Conservation (phyloP, 1,140 invertebrate genomes). For the Trinorchestia longiramus region DNA sequence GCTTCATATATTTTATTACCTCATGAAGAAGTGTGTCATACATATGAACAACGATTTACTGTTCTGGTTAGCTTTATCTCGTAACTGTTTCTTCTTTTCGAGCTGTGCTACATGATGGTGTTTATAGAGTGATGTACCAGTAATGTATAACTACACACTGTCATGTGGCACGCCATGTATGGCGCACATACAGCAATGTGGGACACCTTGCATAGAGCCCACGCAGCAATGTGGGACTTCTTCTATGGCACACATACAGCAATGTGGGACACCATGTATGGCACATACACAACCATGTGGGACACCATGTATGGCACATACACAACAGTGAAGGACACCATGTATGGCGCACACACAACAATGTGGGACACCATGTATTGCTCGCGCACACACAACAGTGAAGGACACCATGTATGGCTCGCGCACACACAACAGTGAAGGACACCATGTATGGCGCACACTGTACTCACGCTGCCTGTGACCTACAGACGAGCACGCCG, state of each 20-base stretch:
- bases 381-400: too few relatives aligned
- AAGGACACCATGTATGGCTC: too few relatives aligned
- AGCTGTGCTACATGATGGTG: background rate
- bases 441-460: too few relatives aligned
- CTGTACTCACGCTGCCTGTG: too few relatives aligned
- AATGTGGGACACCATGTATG: too few relatives aligned
- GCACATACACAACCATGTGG: too few relatives aligned
- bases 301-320: background rate
- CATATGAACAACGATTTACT: background rate
- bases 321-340: too few relatives aligned
- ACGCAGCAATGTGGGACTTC: too few relatives aligned
- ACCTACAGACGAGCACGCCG: constrained; percentile 87
- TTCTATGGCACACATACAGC: too few relatives aligned
- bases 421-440: background rate
- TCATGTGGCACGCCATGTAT: background rate
- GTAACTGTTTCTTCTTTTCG: background rate
- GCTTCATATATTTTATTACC: background rate
- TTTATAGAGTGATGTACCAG: background rate
- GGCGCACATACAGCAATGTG: background rate
- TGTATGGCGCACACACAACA: too few relatives aligned
- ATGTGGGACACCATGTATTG: too few relatives aligned
- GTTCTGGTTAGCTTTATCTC: background rate
- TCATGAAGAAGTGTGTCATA: background rate
- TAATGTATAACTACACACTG: background rate
- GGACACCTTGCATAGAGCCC: background rate